phyloP scores from a whole-genome alignment of 1,140 invertebrate genomes.

The Trichonephila clavipes region DNA sequence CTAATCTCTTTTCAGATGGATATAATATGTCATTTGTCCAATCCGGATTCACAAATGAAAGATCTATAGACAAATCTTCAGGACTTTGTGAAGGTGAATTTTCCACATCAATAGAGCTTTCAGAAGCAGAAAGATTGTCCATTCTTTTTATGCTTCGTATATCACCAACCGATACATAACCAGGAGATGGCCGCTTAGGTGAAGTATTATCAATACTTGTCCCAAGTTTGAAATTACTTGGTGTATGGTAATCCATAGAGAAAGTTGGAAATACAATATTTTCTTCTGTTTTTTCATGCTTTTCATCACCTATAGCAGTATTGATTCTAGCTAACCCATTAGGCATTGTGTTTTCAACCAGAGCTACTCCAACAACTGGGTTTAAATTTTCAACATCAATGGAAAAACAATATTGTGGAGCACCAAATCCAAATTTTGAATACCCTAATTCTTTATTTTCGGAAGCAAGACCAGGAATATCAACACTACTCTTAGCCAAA shows the following conservation, averaged over 20 bases:
- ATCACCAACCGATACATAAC: conserved; percentile 59
- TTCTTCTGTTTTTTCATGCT: neutral
- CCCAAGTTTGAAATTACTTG: neutral
- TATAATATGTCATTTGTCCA: neutral
- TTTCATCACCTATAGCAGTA: neutral
- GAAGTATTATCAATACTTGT: neutral
- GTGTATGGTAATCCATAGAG: neutral
- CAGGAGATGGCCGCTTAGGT: neutral
- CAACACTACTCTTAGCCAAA: conserved; percentile 67
- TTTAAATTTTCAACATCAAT: neutral
- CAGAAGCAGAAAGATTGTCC: neutral
- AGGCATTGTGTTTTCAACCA: neutral
- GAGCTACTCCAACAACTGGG: conserved; percentile 19
- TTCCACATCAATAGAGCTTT: neutral
- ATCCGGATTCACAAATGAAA: neutral
- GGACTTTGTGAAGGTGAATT: neutral
- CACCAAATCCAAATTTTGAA: conserved; percentile 61
- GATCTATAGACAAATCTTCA: neutral
- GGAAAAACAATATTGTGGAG: neutral
- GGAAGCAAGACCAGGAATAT: conserved; percentile 37
- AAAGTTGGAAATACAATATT: neutral
- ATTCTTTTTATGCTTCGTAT: conserved; percentile 14
- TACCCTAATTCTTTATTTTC: conserved; percentile 51
- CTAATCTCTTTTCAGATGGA: neutral
- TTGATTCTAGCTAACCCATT: neutral